phyloP scores from a whole-genome alignment of 2,797 vertebrate genomes.

The Poeciliopsis infans region DNA sequence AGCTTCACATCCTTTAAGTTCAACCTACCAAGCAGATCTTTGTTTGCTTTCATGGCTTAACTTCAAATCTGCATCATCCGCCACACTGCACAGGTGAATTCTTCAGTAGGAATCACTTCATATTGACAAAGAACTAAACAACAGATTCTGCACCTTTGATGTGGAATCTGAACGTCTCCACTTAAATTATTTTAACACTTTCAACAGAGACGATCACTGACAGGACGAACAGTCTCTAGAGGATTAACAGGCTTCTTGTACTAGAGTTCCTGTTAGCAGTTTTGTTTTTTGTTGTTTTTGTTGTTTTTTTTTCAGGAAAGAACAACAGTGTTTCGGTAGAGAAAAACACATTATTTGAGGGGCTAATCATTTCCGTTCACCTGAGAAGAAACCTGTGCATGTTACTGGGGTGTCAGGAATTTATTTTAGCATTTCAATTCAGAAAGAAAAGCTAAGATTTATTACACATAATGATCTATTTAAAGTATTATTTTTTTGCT shows the following conservation, averaged over 20 bases:
- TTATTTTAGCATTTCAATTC: neutral
- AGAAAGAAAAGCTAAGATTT: neutral
- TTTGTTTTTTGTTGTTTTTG: too few relatives aligned
- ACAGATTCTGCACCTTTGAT: slow-evolving; percentile 41
- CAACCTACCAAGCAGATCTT: slow-evolving; percentile 5
- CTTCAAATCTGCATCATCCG: neutral
- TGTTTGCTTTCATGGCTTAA: slow-evolving; percentile 11
- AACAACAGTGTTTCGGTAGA: slow-evolving; percentile 7
- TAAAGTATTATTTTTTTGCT: neutral
- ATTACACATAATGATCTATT: neutral
- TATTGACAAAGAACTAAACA: slow-evolving; percentile 10
- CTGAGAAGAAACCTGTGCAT: neutral
- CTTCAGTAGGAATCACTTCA: slow-evolving; percentile 4
- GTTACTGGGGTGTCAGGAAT: neutral
- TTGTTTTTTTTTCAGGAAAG: neutral
- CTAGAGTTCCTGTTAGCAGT: neutral
- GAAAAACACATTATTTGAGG: neutral
- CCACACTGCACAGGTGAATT: neutral
- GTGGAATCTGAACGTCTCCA: slow-evolving; percentile 39
- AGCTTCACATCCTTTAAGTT: slow-evolving; percentile 21
- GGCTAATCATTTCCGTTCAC: neutral
- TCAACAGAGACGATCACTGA: slow-evolving; percentile 14
- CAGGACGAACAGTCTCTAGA: neutral
- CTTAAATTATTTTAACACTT: slow-evolving; percentile 34
- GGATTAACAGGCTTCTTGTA: neutral